phyloP scores from a whole-genome alignment of 2,113 vertebrate species.

The Daboia siamensis region DNA sequence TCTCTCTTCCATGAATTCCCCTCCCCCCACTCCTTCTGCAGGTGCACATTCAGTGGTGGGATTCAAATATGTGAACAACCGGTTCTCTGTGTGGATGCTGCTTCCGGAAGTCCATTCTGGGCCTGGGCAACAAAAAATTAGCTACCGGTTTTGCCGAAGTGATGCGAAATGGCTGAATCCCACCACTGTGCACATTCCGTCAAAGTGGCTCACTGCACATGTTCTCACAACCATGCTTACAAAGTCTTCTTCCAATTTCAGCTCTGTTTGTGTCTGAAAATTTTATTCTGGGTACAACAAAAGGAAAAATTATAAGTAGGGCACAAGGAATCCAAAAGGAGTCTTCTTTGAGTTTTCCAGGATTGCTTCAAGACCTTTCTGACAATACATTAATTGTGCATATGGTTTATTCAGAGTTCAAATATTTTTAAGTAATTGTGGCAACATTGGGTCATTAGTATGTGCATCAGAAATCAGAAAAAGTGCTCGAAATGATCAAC shows the following conservation, averaged over 20 bases:
- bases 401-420: slow-evolving; percentile 4
- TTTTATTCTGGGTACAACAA: background rate
- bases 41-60: background rate
- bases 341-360: background rate
- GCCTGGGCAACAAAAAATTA: no score
- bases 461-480: slow-evolving; percentile 3
- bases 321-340: background rate
- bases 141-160: no score
- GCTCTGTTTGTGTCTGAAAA: background rate
- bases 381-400: background rate
- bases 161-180: no score
- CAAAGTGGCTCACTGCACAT: background rate
- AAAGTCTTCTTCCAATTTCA: background rate
- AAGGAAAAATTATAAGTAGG: background rate
- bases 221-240: background rate
- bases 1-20: background rate
- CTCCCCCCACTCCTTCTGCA: background rate
- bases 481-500: background rate
- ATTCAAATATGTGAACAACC: no score
- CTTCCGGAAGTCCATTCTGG: no score
- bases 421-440: background rate
- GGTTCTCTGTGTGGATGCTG: no score
- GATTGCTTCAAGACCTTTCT: background rate
- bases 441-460: background rate
- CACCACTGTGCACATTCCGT: background rate